phyloP scores from a whole-genome alignment of 2,797 vertebrate species.

The Darevskia nairensis region DNA sequence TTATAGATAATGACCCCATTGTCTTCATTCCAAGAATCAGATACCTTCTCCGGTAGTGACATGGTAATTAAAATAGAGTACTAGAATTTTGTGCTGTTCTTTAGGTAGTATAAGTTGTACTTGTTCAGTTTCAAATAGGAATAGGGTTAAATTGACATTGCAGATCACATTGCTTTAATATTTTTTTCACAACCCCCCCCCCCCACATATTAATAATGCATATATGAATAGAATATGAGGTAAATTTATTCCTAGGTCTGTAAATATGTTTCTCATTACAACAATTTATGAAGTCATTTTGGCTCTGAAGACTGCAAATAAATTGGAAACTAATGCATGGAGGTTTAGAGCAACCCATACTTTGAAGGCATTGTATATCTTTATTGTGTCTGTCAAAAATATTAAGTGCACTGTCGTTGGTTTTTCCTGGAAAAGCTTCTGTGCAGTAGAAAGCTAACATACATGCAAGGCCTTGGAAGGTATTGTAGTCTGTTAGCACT shows the following conservation, averaged over 20 bases:
- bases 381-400: background rate
- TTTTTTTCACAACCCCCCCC: background rate
- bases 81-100: constrained; percentile 14
- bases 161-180: background rate
- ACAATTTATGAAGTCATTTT: constrained; percentile 9
- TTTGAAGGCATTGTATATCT: background rate
- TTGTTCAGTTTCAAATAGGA: constrained; percentile 10
- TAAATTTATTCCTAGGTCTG: background rate
- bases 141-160: background rate
- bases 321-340: background rate
- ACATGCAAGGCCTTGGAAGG: background rate
- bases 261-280: background rate
- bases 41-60: background rate
- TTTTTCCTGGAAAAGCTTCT: background rate
- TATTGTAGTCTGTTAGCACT: background rate
- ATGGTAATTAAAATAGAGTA: constrained; percentile 26
- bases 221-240: background rate
- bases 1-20: constrained; percentile 17
- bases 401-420: background rate
- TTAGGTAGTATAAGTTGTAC: constrained; percentile 44
- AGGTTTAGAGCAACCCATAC: background rate
- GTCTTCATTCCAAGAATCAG: background rate
- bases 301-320: constrained; percentile 12
- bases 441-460: background rate
- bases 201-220: too few relatives aligned